Evolutionary conservation across 2,888 invertebrate species (phyloP).

Genomic region (Patella pellucida): DNA sequence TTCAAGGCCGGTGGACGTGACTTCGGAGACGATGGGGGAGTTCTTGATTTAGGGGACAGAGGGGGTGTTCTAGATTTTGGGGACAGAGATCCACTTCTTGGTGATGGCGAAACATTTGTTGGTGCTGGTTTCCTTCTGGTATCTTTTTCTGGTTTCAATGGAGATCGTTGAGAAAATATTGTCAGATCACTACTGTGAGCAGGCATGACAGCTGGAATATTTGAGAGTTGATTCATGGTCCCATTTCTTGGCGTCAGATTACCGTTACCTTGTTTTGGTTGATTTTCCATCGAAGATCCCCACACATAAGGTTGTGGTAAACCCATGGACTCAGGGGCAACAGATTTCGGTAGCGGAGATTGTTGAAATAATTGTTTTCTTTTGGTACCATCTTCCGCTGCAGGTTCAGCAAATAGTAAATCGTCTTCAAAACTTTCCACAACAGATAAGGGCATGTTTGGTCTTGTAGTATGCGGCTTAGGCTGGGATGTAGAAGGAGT

Average conservation of each 20-base stretch:
- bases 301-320: slow-evolving; percentile 3
- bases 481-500: not conserved
- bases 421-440: slow-evolving; percentile 60
- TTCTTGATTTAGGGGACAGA: not conserved
- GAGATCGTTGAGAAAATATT: slow-evolving; percentile 53
- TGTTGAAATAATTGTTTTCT: slow-evolving; percentile 11
- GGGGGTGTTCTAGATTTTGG: slow-evolving; percentile 4
- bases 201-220: slow-evolving; percentile 51
- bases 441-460: slow-evolving; percentile 20
- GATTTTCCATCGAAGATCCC: slow-evolving; percentile 11
- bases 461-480: not conserved
- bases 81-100: not conserved
- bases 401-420: slow-evolving; percentile 42
- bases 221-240: slow-evolving; percentile 19
- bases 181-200: slow-evolving; percentile 58
- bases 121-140: slow-evolving; percentile 13
- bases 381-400: slow-evolving; percentile 32
- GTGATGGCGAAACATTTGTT: not conserved
- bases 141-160: slow-evolving; percentile 17
- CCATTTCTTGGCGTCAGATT: not conserved
- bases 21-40: not conserved
- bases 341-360: not conserved
- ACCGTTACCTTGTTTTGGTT: not conserved
- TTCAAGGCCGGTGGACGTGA: slow-evolving; percentile 7
- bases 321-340: not conserved